phyloP scores from a whole-genome alignment of 2,888 invertebrate genomes.

The Hesperia comma region DNA sequence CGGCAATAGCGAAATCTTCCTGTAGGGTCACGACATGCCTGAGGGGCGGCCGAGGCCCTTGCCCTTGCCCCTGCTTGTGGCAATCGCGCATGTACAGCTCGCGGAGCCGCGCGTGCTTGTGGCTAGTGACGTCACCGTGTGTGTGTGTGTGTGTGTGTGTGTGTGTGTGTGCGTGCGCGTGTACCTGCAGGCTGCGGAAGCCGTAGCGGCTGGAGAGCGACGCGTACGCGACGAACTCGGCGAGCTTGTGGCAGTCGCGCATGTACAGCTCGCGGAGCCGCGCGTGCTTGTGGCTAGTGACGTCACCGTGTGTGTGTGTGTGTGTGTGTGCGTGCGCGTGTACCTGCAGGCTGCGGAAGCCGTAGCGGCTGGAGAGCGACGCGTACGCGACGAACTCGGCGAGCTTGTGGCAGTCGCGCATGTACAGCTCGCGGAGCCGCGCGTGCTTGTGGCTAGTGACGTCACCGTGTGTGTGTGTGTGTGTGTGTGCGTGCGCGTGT shows the following conservation, averaged over 20 bases:
- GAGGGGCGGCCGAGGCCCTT: no score
- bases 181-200: slow-evolving; percentile 74
- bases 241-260: slow-evolving; percentile 86
- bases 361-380: slow-evolving; percentile 89
- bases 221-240: slow-evolving; percentile 90
- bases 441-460: no score
- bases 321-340: background rate
- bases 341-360: slow-evolving; percentile 80
- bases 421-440: slow-evolving; percentile 84
- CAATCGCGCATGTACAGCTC: slow-evolving; percentile 87
- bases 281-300: slow-evolving; percentile 87
- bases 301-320: no score
- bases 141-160: no score
- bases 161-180: background rate
- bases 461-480: no score
- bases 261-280: slow-evolving; percentile 85
- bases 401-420: slow-evolving; percentile 86
- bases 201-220: slow-evolving; percentile 90
- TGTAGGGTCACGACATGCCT: no score
- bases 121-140: no score
- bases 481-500: background rate
- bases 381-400: slow-evolving; percentile 90
- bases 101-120: slow-evolving; percentile 85
- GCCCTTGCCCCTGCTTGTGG: no score
- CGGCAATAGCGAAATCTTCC: no score